Percentiles rank a stretch among this genome's conserved stretches.
Conservation (phyloP, 2,797 vertebrate species). For the Dipus sagitta region DNA sequence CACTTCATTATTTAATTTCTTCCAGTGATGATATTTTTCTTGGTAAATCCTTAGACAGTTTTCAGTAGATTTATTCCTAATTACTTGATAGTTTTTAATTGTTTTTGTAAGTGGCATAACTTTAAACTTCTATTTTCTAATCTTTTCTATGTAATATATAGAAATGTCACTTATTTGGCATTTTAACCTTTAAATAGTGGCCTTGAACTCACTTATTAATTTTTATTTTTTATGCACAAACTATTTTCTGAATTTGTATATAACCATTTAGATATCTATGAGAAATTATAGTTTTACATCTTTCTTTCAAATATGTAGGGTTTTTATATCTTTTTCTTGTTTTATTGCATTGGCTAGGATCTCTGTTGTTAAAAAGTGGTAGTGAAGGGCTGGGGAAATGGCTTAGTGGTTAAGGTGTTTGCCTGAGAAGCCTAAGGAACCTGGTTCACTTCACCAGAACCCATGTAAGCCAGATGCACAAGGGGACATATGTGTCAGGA, state of each 20-base stretch:
- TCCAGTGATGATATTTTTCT: not conserved
- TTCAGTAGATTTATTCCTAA: not conserved
- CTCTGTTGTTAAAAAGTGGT: not conserved
- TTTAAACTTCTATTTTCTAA: conserved; percentile 27
- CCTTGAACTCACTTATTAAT: not conserved
- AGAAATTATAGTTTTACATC: not conserved
- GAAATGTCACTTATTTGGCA: not conserved
- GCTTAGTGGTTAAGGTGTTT: too few relatives aligned
- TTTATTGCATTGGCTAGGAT: not conserved
- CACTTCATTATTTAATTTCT: not conserved
- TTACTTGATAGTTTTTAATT: conserved; percentile 23
- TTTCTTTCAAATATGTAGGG: not conserved
- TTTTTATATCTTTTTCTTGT: not conserved
- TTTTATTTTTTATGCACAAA: not conserved
- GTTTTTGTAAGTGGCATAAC: not conserved
- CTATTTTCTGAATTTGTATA: not conserved
- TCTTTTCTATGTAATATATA: conserved; percentile 11
- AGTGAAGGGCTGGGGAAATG: not conserved
- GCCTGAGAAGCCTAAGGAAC: too few relatives aligned
- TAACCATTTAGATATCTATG: not conserved
- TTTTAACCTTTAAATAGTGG: not conserved
- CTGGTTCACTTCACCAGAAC: too few relatives aligned
- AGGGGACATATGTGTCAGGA: too few relatives aligned
- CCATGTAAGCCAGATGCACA: too few relatives aligned
- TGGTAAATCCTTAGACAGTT: not conserved